Evolutionary conservation across 2,888 invertebrate genomes (phyloP).

Genomic region (Coecobrya sp.): DNA sequence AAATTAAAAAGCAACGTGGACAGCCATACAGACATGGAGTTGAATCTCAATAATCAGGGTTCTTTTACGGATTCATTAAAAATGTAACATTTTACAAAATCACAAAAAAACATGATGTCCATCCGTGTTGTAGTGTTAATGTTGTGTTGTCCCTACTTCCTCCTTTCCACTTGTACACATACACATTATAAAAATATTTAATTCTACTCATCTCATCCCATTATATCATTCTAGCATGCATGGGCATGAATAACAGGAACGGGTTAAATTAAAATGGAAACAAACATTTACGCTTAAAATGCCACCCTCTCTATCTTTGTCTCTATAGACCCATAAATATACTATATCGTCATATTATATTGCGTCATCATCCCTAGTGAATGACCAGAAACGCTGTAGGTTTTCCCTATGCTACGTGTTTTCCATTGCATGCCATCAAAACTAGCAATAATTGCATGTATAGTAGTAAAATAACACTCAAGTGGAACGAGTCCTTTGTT

Average conservation of each 20-base stretch:
- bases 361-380: background rate
- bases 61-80: background rate
- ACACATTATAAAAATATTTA: background rate
- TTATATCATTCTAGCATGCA: background rate
- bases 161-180: background rate
- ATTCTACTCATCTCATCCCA: background rate
- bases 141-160: constrained; percentile 13
- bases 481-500: background rate
- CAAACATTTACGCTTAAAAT: constrained; percentile 9
- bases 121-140: background rate
- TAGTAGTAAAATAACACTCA: background rate
- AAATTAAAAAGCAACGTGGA: too few species aligned
- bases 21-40: too few species aligned
- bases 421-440: background rate
- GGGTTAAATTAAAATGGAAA: constrained; percentile 1
- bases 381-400: background rate
- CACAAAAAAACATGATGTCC: constrained; percentile 17
- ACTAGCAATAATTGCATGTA: background rate
- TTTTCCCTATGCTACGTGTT: background rate
- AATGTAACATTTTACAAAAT: background rate
- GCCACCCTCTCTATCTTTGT: background rate
- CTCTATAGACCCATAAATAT: too few species aligned
- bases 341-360: background rate
- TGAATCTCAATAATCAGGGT: too few species aligned
- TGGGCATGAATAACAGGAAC: background rate